These are phyloP conservation scores for Rhynchophorus ferrugineus DNA, from an alignment of 1,140 invertebrate species.

Conservation along the genomic window DNA sequence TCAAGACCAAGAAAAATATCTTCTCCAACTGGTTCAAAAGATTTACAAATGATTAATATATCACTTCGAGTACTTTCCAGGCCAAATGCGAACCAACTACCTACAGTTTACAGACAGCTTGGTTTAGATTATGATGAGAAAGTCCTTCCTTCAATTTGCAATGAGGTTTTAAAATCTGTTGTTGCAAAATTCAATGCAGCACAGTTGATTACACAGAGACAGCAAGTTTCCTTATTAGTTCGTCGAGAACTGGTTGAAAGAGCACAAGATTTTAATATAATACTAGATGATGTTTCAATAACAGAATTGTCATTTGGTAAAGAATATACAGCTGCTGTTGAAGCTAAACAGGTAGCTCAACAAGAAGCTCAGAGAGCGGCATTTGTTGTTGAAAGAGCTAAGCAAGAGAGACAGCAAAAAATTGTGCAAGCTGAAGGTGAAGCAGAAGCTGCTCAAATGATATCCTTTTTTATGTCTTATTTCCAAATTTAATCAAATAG, in stretches of 20 bases:
- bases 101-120: constrained; percentile 83
- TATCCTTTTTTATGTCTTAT: constrained; percentile 74
- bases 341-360: constrained; percentile 98
- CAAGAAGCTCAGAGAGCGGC: constrained; percentile 98
- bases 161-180: constrained; percentile 98
- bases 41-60: constrained; percentile 99
- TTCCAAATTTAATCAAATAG: too few species aligned
- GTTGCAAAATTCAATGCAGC: constrained; percentile 99
- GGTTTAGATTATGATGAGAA: constrained; percentile 85
- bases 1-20: constrained; percentile 92
- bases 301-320: constrained; percentile 98
- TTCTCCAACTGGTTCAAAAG: constrained; percentile 96
- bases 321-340: constrained; percentile 99
- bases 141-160: constrained; percentile 95
- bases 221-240: constrained; percentile 82
- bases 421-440: constrained; percentile 99
- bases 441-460: constrained; percentile 96
- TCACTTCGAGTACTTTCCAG: constrained; percentile 91
- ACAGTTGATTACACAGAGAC: constrained; percentile 96
- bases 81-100: constrained; percentile 74
- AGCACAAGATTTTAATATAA: constrained; percentile 98
- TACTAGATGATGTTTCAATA: constrained; percentile 98
- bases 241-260: constrained; percentile 89
- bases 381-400: constrained; percentile 96
- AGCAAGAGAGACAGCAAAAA: constrained; percentile 97